Percentiles rank a stretch among this genome's conserved stretches.
phyloP scores from a whole-genome alignment of 2,888 invertebrate species.

The Abrostola triplasia region DNA sequence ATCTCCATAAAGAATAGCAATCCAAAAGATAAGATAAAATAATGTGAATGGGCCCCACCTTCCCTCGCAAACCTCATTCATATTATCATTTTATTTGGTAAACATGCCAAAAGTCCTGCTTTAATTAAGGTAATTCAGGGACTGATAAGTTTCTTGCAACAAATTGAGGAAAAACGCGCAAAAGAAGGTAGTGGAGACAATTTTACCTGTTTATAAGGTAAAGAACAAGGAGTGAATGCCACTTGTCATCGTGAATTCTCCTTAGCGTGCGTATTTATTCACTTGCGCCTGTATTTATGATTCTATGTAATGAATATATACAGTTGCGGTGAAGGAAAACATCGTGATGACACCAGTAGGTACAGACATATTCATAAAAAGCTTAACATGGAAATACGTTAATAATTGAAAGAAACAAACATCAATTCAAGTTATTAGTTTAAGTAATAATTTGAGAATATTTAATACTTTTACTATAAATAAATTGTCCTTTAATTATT shows the following conservation, averaged over 20 bases:
- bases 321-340: neutral
- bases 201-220: constrained; percentile 6
- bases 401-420: no score
- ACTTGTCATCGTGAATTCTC: neutral
- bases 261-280: neutral
- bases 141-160: constrained; percentile 47
- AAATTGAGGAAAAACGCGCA: constrained; percentile 50
- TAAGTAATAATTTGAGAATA: no score
- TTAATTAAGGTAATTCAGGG: constrained; percentile 53
- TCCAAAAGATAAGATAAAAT: constrained; percentile 48
- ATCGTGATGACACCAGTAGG: neutral
- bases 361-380: no score
- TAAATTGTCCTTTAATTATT: no score
- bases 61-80: constrained; percentile 24
- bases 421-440: no score
- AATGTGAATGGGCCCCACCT: constrained; percentile 34
- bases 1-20: constrained; percentile 25
- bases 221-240: neutral
- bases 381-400: no score
- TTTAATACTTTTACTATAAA: no score
- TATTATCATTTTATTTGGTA: constrained; percentile 50
- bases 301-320: neutral
- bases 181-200: constrained; percentile 20
- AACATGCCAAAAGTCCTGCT: constrained; percentile 41
- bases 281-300: neutral